These are phyloP conservation scores for Urocitellus parryii DNA, from an alignment of 2,113 vertebrate species.

Conservation along the genomic window DNA sequence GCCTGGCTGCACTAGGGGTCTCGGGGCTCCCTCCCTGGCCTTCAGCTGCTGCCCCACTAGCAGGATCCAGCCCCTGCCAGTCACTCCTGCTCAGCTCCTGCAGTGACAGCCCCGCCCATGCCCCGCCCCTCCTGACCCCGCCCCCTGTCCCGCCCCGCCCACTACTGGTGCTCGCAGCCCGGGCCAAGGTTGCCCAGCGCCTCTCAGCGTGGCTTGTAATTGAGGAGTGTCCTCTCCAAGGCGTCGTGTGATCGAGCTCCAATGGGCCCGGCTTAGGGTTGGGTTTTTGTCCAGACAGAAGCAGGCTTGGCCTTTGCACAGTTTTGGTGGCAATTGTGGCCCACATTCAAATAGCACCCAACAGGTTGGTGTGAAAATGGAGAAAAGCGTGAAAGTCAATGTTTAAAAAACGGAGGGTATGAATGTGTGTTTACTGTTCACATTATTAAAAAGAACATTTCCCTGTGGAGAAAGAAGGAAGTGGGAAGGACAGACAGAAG, in stretches of 20 bases:
- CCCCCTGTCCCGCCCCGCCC: not conserved
- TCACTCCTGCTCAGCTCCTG: too few relatives aligned
- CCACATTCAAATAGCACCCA: not conserved
- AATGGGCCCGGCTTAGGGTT: not conserved
- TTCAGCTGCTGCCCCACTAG: not conserved
- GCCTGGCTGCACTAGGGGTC: not conserved
- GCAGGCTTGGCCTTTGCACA: not conserved
- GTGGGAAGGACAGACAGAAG: not conserved
- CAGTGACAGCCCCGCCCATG: not conserved
- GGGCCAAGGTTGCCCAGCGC: too few relatives aligned
- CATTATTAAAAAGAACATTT: too few relatives aligned
- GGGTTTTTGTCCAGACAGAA: not conserved
- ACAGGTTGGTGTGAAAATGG: not conserved
- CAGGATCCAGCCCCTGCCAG: not conserved
- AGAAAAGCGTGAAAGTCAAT: not conserved
- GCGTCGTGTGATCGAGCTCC: not conserved
- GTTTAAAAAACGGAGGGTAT: not conserved
- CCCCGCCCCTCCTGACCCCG: not conserved
- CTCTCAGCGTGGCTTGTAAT: not conserved
- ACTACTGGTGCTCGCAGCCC: too few relatives aligned
- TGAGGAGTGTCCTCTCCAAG: not conserved
- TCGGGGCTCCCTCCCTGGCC: too few relatives aligned
- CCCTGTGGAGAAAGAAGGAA: not conserved
- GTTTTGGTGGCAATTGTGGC: not conserved
- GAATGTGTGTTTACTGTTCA: not conserved